phyloP scores from a whole-genome alignment of 1,140 invertebrate genomes.

The Hycleus phaleratus region DNA sequence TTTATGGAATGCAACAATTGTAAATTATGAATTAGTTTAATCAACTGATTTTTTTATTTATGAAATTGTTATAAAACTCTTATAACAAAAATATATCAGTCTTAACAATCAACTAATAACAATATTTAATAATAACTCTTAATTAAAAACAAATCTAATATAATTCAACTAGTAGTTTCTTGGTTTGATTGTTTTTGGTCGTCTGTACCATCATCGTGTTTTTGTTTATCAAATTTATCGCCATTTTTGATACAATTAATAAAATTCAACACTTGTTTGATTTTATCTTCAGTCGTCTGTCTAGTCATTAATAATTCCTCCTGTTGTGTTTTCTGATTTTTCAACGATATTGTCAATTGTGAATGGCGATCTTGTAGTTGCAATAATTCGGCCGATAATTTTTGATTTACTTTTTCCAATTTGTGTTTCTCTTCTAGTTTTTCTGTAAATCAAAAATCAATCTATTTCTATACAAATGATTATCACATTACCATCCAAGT shows the following conservation, averaged over 20 bases:
- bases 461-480: neutral
- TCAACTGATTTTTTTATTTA: too few relatives aligned
- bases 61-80: slow-evolving; percentile 4
- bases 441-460: slow-evolving; percentile 30
- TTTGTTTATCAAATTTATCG: neutral
- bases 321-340: slow-evolving; percentile 30
- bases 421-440: slow-evolving; percentile 36
- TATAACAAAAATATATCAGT: slow-evolving; percentile 13
- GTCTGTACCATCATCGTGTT: neutral
- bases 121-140: neutral
- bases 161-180: too few relatives aligned
- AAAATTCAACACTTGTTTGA: slow-evolving; percentile 34
- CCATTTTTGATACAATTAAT: slow-evolving; percentile 30
- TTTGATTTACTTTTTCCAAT: slow-evolving; percentile 34
- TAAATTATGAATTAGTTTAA: too few relatives aligned
- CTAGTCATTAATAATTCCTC: slow-evolving; percentile 29
- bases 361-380: slow-evolving; percentile 37
- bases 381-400: slow-evolving; percentile 32
- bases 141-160: slow-evolving; percentile 1
- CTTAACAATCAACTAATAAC: slow-evolving; percentile 10
- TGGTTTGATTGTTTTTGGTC: neutral
- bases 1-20: too few relatives aligned
- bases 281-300: slow-evolving; percentile 34
- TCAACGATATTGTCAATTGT: slow-evolving; percentile 35
- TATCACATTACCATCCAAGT: too few relatives aligned